Base-by-base conservation (phyloP, 2,797 vertebrate species). In the Synaphobranchus kaupii region DNA sequence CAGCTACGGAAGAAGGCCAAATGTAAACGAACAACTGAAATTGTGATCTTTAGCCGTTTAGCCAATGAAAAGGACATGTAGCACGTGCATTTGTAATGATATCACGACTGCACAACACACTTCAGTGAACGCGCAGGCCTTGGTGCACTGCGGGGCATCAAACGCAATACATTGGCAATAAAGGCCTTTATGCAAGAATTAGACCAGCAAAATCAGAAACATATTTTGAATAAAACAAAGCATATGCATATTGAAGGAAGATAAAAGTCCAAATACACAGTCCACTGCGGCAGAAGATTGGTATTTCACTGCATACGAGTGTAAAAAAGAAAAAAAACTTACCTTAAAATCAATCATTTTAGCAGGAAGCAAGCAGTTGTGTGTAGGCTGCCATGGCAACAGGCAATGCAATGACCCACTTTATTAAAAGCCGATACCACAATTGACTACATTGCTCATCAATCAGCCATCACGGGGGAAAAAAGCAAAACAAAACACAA, bases 311-410 rank as follows among this genome's bases (percentile, higher is more conserved):
- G 68, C 10, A 73, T 34, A 25, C 31, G 15, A 20, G 7, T 68
- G 44, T 20, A 71, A 31, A 28, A 12, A 83, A 86, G 0, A 83
- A 20, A 76, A 76, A 86, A n/a, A 17, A 56, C 71, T 85, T 85
- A 68, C 73, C 71, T 88, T 28, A 15, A 31, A 58, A 58, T 13
- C 1, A 58, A 12, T 82, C 34, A 82, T 20, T 17, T 34, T 58
- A 52, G 34, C 20, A 52, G 13, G 34, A 63, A 48, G 39, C 25
- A 50, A 66, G 0, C 54, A 39, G 56, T 56, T 52, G 60, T 68
- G 25, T 81, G 84, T 44, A 68, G 83, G 86, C 73, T 66, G 76
- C 87, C 78, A 31, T 71, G 28, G n/a, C 84, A 87, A 85, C 66
- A 73, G 12, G 7, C 71, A 73, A 28, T 56, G 25, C 84, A 73